A percentile compares a stretch with the other conserved stretches of the same genome.
Evolutionary conservation across 2,113 vertebrate species (phyloP).

Genomic region (Apeltes quadracus): DNA sequence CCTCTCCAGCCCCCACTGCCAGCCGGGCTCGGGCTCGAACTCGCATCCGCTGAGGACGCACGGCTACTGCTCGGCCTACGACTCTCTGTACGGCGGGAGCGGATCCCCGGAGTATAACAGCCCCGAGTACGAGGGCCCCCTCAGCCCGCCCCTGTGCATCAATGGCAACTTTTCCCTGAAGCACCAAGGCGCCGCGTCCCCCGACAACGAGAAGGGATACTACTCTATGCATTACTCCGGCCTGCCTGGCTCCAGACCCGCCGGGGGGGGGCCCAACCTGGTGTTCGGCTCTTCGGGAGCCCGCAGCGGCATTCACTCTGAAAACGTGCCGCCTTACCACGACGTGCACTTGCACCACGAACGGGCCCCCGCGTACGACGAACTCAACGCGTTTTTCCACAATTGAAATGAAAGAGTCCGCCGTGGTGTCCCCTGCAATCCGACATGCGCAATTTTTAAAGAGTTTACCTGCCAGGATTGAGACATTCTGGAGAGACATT

Average conservation of each 20-base stretch:
- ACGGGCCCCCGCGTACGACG: conserved; percentile 89
- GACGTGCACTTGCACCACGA: conserved; percentile 95
- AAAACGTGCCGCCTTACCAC: conserved; percentile 92
- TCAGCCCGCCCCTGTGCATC: conserved; percentile 91
- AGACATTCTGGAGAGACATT: conserved; percentile 40
- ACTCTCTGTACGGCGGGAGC: conserved; percentile 87
- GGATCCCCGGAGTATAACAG: conserved; percentile 94
- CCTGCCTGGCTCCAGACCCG: conserved; percentile 86
- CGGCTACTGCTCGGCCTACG: conserved; percentile 88
- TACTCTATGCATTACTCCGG: conserved; percentile 98
- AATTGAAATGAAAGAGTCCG: conserved; percentile 76
- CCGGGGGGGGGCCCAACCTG: conserved; percentile 83
- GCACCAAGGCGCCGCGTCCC: conserved; percentile 87
- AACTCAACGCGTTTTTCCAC: conserved; percentile 96
- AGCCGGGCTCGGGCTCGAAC: conserved; percentile 84
- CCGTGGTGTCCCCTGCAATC: conserved; percentile 56
- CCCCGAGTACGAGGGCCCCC: conserved; percentile 90
- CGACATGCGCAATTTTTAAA: conserved; percentile 47
- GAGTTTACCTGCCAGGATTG: conserved; percentile 39
- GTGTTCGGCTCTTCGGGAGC: conserved; percentile 88
- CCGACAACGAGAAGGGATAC: conserved; percentile 92
- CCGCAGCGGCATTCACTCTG: conserved; percentile 89
- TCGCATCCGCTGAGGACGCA: conserved; percentile 90
- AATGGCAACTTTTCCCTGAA: conserved; percentile 94
- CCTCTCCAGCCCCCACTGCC: conserved; percentile 89